Base-by-base conservation (phyloP, 1,140 invertebrate genomes). In the Listronotus oregonensis region DNA sequence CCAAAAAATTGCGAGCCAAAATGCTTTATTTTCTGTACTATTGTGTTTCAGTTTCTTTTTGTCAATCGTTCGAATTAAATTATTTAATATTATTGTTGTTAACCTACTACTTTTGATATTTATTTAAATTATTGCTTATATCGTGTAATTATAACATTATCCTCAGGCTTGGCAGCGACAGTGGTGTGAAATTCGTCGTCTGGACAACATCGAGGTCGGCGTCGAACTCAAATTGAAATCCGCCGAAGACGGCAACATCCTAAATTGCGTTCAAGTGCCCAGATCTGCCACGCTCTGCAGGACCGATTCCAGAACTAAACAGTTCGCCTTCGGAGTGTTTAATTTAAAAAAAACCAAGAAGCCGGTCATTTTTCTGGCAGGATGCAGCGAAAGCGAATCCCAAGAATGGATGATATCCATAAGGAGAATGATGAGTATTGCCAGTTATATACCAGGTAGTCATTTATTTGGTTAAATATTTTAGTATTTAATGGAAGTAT, bases 391-490 rank as follows among this genome's bases (percentile, higher is more conserved):
- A 70, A 82, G 78, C 10, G 82, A 85, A 49, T 78, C 80, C 4
- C 85, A 86, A 63, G 74, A 78, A 44, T 86, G 83, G 83, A 85
- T 86, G 79, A 69, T 77, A 2, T 80, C 76, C 39, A 77, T 86
- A 3, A 74, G 85, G 61, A 77, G 80, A 34, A 59, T 85, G 50
- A 73, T 86, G 7, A 80, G 73, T 50, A 78, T 72, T 56, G 75
- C 58, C 61, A 78, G 58, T 51, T 76, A 73, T 61, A 64, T 76
- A 56, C 71, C 73, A 68, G 71, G 77, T 79, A 70, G 6, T 27
- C n/a, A n/a, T n/a, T n/a, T n/a, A n/a, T n/a, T n/a, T n/a, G n/a
- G n/a, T n/a, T n/a, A n/a, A n/a, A n/a, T n/a, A n/a, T n/a, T n/a
- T n/a, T n/a, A n/a, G n/a, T n/a, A n/a, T n/a, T n/a, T n/a, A n/a